Conservation (phyloP, 2,113 vertebrate genomes). For the Pipa parva region DNA sequence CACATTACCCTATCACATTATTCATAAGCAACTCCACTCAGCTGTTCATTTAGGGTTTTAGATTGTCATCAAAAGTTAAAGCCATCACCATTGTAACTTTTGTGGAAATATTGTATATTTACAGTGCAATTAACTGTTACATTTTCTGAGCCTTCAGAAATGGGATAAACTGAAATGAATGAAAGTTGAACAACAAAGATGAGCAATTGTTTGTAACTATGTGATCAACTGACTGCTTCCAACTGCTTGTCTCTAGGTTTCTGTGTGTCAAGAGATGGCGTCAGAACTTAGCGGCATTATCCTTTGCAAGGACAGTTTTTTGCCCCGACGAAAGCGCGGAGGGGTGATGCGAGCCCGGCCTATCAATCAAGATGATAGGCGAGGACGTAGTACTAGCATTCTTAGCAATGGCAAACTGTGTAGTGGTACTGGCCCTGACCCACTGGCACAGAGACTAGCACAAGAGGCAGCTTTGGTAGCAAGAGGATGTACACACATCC, state of each 20-base stretch:
- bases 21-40: no score
- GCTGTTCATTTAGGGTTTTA: no score
- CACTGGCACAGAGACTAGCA: conserved; percentile 86
- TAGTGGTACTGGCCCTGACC: conserved; percentile 78
- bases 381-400: conserved; percentile 63
- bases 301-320: conserved; percentile 86
- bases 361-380: conserved; percentile 69
- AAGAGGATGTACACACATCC: conserved; percentile 89
- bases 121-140: no score
- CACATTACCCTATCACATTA: no score
- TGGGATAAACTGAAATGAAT: no score
- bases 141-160: no score
- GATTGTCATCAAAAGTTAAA: no score
- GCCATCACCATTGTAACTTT: no score
- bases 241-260: conserved; percentile 67
- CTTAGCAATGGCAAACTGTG: conserved; percentile 93
- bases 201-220: no score
- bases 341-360: conserved; percentile 66
- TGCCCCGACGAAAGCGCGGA: conserved; percentile 71
- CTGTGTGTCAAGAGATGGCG: conserved; percentile 93
- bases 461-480: conserved; percentile 88
- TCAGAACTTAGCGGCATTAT: conserved; percentile 90
- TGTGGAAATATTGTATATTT: no score
- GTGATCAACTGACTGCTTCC: no score
- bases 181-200: no score